Evolutionary conservation across 1,140 invertebrate genomes (phyloP), one percentile per base, ranked within the genome.

Genomic region (Dolichoris vasculosae): DNA sequence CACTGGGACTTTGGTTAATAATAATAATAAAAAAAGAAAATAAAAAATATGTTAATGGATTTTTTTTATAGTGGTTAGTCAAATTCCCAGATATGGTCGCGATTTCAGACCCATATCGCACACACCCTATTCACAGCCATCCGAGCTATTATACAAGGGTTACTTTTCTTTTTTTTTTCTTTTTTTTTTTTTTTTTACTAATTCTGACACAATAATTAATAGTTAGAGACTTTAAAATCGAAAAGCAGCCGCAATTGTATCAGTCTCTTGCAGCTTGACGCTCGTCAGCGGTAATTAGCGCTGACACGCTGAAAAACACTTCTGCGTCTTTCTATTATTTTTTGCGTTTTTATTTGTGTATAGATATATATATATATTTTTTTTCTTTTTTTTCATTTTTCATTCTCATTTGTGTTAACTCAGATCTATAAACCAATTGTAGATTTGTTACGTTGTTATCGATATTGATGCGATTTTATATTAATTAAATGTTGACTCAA

Each of bases 241-340:
- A 81, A 82, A 85, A 85, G 78, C 69, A 76, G 69, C 71, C 67
- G 82, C 59, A 64, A 73, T 40, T 82, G 71, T 11, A 82, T 86
- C 85, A 86, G 80, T 86, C 80, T 86, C 55, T 86, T 81, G 80
- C 85, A 86, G 80, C 30, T 35, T 85, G 30, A 78, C 71, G 32
- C 71, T 86, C 7, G 67, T 59, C 80, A 86, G 75, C 73, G 46
- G 20, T 73, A 71, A 82, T 67, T 82, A 77, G n/a, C 69, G 51
- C 30, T 80, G 13, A 48, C 43, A 48, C 63, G 73, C 80, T 87
- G 77, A 77, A 75, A 79, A 75, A 71, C 79, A 63, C 82, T 84
- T 76, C 59, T 84, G 79, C 73, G 43, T 71, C 43, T 75, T 46
- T 83, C 35, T 79, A 17, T 43, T 86, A 71, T 85, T 20, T 51